phyloP scores from a whole-genome alignment of 2,797 vertebrate genomes.

The Onychomys arenicola region DNA sequence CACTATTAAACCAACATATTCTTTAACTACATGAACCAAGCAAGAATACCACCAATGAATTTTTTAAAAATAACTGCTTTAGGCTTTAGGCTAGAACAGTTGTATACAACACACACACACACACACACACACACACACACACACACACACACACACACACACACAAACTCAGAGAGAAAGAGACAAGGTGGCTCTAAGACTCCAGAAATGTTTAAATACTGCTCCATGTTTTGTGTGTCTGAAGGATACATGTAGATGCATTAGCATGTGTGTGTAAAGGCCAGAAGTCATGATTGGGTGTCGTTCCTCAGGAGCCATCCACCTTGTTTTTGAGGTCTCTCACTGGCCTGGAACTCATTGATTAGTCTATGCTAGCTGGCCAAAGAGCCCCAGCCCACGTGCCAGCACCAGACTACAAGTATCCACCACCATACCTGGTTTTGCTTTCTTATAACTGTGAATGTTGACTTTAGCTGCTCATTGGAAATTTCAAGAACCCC shows the following conservation, averaged over 20 bases:
- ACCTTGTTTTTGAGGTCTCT: not conserved
- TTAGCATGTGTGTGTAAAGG: not conserved
- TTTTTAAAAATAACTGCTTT: not conserved
- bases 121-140: not conserved
- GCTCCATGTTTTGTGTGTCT: not conserved
- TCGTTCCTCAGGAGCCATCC: not conserved
- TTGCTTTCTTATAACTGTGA: not conserved
- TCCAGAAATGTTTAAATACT: not conserved
- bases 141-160: not conserved
- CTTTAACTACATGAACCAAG: not conserved
- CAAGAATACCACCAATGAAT: not conserved
- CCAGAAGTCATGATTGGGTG: not conserved
- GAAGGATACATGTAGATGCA: not conserved
- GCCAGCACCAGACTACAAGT: not conserved
- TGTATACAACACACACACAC: not conserved
- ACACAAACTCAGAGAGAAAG: not conserved
- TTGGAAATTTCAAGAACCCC: not conserved
- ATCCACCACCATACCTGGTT: not conserved
- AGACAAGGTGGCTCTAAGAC: not conserved
- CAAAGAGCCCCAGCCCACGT: not conserved
- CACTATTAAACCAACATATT: not conserved
- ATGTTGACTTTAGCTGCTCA: not conserved
- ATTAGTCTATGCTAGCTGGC: not conserved
- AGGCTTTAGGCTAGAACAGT: not conserved
- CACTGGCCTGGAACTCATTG: not conserved